Base-by-base conservation (phyloP, 2,888 invertebrate genomes). In the Drosophila macrospina region DNA sequence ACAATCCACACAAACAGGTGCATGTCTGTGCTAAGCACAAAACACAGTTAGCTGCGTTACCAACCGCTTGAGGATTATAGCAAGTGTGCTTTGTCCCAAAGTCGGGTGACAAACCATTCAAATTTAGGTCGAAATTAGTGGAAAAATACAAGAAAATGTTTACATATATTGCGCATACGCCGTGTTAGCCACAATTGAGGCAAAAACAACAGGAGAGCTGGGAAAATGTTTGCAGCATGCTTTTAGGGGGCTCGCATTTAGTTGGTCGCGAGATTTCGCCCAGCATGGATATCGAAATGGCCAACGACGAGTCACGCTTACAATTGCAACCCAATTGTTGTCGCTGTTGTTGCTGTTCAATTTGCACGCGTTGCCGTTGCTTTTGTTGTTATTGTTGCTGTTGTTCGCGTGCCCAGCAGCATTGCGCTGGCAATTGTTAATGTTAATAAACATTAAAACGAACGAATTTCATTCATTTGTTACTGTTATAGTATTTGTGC, bases 201-300 rank as follows among this genome's bases (percentile, higher is more conserved):
- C 20, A 20, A 20, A 20, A 24, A 10, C 13, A 24, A 16, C 13
- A 24, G 13, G n/a, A 47, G 36, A 42, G 11, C 7, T 32, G 8
- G 15, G 45, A 42, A 47, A 68, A 70, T 62, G 47, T 50, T 6
- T 62, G 37, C 63, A 63, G 74, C 77, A 55, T 56, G 69, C 68
- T 69, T 79, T 64, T 50, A 11, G 55, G 62, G 44, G 39, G 34
- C 51, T 52, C 48, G 61, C 36, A 39, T 65, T 74, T 67, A 84
- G 83, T 84, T 79, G 87, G 76, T 61, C 76, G 74, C 79, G 85
- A 71, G 65, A 52, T 68, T 66, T 78, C 70, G 74, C 69, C 61
- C 76, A 69, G 76, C 70, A 70, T 37, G 83, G 77, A 71, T 55
- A 69, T 15, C 56, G 59, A 60, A 57, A 76, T 69, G 75, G 62